Conservation (phyloP, 2,797 vertebrate species). For the Takifugu rubripes region DNA sequence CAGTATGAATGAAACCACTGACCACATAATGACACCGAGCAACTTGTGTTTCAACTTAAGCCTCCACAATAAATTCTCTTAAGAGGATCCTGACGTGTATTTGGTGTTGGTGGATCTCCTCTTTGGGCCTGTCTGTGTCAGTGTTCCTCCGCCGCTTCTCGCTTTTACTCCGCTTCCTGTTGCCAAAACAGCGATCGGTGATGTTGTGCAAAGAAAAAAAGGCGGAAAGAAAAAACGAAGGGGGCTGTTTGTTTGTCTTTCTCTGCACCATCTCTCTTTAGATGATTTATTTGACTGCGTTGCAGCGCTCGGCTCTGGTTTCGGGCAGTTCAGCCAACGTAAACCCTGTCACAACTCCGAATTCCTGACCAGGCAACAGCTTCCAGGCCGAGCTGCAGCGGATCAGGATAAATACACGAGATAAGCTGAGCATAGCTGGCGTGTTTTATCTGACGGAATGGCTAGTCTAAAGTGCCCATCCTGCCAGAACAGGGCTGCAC, state of each 20-base stretch:
- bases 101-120: conserved; percentile 30
- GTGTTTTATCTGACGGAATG: conserved; percentile 19
- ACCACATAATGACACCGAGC: conserved; percentile 71
- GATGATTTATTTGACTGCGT: conserved; percentile 72
- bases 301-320: conserved; percentile 63
- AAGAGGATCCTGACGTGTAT: conserved; percentile 64
- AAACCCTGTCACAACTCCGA: conserved; percentile 74
- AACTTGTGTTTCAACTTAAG: conserved; percentile 47
- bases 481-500: background rate
- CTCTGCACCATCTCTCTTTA: conserved; percentile 53
- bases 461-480: conserved; percentile 1
- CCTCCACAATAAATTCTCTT: conserved; percentile 66
- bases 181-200: conserved; percentile 26
- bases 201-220: conserved; percentile 42
- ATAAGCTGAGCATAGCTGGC: conserved; percentile 44
- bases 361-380: conserved; percentile 69
- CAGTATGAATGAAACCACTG: conserved; percentile 58
- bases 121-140: conserved; percentile 18
- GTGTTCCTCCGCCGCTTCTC: conserved; percentile 5
- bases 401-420: conserved; percentile 69
- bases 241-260: conserved; percentile 72
- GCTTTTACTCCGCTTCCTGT: conserved; percentile 6
- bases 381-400: conserved; percentile 65
- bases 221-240: background rate
- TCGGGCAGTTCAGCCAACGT: conserved; percentile 68